Percentiles rank a stretch among this genome's conserved stretches.
Evolutionary conservation across 2,113 vertebrate genomes (phyloP).

Genomic region (Elephantulus edwardii): DNA sequence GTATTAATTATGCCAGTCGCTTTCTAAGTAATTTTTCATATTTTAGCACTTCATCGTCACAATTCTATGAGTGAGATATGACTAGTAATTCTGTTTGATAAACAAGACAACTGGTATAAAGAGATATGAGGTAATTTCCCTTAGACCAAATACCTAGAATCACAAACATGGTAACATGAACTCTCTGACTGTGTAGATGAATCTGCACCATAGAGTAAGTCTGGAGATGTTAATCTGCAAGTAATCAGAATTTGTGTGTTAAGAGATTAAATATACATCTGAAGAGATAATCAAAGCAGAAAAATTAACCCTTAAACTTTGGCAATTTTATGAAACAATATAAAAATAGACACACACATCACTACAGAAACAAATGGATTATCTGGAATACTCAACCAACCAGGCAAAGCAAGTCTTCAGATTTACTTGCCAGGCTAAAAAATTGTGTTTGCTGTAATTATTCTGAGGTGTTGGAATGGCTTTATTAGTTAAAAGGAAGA

Average conservation of each 20-base stretch:
- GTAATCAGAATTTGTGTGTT: background rate
- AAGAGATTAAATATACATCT: background rate
- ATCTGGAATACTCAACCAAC: background rate
- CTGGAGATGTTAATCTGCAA: background rate
- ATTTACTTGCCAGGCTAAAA: background rate
- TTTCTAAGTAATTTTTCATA: background rate
- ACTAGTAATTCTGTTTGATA: background rate
- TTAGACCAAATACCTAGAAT: background rate
- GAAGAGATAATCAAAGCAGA: background rate
- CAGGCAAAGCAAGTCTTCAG: background rate
- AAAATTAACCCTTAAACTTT: background rate
- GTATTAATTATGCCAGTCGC: background rate
- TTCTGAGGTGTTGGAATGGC: background rate
- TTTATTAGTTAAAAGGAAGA: background rate
- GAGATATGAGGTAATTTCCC: background rate
- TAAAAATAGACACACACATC: background rate
- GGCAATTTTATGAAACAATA: background rate
- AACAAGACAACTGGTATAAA: background rate
- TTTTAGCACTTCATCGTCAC: background rate
- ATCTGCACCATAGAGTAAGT: background rate
- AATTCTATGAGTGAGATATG: background rate
- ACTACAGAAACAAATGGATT: background rate
- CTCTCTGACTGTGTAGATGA: background rate
- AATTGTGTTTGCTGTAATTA: constrained; percentile 7
- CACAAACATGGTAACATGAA: background rate